Percentiles rank a stretch among this genome's conserved stretches.
Conservation (phyloP, 2,113 vertebrate genomes). For the Synodontis membranacea region DNA sequence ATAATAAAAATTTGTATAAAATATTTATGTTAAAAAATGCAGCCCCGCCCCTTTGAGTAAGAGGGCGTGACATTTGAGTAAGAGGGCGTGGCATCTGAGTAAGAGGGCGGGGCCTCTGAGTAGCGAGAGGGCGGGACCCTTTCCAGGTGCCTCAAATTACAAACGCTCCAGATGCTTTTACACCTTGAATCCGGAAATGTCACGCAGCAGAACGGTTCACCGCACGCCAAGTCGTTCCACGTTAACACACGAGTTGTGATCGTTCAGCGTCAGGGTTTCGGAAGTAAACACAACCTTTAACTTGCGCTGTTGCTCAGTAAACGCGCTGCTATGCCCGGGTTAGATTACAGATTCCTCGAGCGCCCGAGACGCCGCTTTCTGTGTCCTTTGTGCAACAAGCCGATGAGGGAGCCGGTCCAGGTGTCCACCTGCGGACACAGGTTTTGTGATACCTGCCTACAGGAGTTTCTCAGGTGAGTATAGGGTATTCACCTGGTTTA, state of each 20-base stretch:
- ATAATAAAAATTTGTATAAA: too few relatives aligned
- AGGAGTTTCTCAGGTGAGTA: slow-evolving; percentile 86
- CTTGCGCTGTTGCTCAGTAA: background rate
- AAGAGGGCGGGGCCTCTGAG: too few relatives aligned
- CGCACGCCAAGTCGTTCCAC: too few relatives aligned
- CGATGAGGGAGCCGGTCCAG: slow-evolving; percentile 95
- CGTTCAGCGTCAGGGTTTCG: background rate
- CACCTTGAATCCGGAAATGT: slow-evolving; percentile 35
- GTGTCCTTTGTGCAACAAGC: slow-evolving; percentile 92
- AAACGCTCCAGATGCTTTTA: background rate
- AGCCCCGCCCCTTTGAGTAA: background rate
- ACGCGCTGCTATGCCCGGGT: slow-evolving; percentile 83
- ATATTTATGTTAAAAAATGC: too few relatives aligned
- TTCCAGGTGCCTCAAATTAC: background rate
- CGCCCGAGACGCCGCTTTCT: slow-evolving; percentile 88
- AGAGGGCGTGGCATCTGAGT: too few relatives aligned
- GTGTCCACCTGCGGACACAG: slow-evolving; percentile 97
- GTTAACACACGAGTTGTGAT: background rate
- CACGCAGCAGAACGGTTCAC: background rate
- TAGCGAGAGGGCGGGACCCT: background rate
- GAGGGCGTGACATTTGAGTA: background rate
- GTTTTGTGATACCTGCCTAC: slow-evolving; percentile 96
- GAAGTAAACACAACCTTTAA: accelerated
- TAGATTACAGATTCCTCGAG: slow-evolving; percentile 96
- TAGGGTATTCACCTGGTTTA: background rate